Conservation (phyloP, 2,888 invertebrate species). For the Artemia sinica region DNA sequence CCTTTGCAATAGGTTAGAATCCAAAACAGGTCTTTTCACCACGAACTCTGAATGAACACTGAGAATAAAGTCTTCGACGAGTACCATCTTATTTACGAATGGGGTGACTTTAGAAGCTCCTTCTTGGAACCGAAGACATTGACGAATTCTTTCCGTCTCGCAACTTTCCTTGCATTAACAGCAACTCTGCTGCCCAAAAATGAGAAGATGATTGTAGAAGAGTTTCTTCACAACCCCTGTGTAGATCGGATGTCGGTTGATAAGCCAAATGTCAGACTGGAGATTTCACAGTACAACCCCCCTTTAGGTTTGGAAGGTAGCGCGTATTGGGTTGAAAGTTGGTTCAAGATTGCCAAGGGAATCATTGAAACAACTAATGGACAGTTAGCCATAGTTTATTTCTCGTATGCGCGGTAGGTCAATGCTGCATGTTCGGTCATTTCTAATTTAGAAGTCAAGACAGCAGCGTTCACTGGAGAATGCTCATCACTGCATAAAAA, state of each 20-base stretch:
- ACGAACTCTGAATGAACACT: too few relatives aligned
- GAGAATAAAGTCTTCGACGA: conserved; percentile 12
- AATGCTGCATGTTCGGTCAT: too few relatives aligned
- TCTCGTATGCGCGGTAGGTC: background rate
- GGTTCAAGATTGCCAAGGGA: background rate
- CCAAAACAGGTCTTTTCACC: too few relatives aligned
- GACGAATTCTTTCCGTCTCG: background rate
- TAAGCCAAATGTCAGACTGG: background rate
- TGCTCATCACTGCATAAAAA: background rate
- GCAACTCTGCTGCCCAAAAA: background rate
- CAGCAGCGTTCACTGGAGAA: background rate
- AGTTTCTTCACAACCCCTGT: background rate
- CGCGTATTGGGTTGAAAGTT: background rate
- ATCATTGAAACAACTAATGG: background rate
- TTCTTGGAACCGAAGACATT: background rate
- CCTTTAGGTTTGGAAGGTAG: background rate
- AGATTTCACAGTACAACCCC: background rate
- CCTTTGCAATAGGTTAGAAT: too few relatives aligned
- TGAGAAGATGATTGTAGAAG: background rate
- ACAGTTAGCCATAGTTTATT: background rate
- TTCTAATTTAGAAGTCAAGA: background rate
- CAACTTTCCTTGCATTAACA: background rate
- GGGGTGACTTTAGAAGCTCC: background rate
- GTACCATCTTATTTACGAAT: background rate
- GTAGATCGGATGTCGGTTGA: background rate